Percentiles rank a stretch among this genome's conserved stretches.
phyloP scores from a whole-genome alignment of 2,888 invertebrate genomes.

The Lasioglossum malachurum region DNA sequence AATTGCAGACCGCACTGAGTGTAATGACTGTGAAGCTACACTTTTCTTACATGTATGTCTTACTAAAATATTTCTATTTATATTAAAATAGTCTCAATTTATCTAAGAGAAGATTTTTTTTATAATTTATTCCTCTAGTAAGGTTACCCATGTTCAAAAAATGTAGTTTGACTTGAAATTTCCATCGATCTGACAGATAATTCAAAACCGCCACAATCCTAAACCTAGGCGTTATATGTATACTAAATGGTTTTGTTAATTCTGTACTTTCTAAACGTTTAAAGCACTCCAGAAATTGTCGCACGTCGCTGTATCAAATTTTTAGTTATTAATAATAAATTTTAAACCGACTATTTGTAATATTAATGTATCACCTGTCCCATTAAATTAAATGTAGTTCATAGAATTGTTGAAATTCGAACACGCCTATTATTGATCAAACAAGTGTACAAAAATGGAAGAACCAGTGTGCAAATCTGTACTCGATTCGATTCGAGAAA shows the following conservation, averaged over 20 bases:
- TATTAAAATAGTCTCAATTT: conserved; percentile 26
- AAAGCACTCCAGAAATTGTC: conserved; percentile 39
- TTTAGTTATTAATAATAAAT: conserved; percentile 54
- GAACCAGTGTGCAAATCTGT: conserved; percentile 12
- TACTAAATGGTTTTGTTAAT: conserved; percentile 32
- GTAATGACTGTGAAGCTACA: conserved; percentile 49
- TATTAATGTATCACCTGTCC: not conserved
- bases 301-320: conserved; percentile 54
- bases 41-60: conserved; percentile 39
- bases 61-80: conserved; percentile 24
- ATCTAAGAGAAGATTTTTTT: not conserved
- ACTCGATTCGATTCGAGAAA: conserved; percentile 8
- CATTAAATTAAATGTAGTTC: not conserved
- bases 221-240: conserved; percentile 22
- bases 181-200: conserved; percentile 24
- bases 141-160: conserved; percentile 39
- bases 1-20: conserved; percentile 35
- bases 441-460: conserved; percentile 25
- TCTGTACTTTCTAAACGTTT: conserved; percentile 33
- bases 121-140: conserved; percentile 28
- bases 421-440: conserved; percentile 42
- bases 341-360: conserved; percentile 14
- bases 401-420: not conserved
- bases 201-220: conserved; percentile 27
- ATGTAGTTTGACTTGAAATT: conserved; percentile 46